A percentile compares a stretch with the other conserved stretches of the same genome.
These are phyloP conservation scores for Acholoe squamosa DNA, from an alignment of 2,888 invertebrate genomes.

Conservation along the genomic window DNA sequence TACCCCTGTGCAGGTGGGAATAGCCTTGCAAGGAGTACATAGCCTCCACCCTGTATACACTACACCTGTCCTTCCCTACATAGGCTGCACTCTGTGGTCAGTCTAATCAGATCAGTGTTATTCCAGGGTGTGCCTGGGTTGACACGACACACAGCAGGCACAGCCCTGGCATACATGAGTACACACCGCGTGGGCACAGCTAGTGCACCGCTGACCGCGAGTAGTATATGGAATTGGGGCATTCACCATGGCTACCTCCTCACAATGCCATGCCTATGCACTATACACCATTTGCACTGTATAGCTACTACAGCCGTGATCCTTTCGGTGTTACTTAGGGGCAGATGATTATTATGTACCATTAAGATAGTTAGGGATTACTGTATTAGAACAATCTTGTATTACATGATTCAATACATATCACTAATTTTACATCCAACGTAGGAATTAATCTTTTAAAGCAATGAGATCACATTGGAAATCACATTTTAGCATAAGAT, in stretches of 20 bases:
- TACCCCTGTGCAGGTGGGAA: too few species aligned
- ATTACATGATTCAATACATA: too few species aligned
- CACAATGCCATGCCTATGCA: not conserved
- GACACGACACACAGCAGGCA: not conserved
- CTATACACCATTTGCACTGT: not conserved
- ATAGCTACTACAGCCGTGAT: not conserved
- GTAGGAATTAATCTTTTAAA: too few species aligned
- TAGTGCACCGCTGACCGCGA: not conserved
- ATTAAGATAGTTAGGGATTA: too few species aligned
- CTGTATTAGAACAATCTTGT: too few species aligned
- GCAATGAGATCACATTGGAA: too few species aligned
- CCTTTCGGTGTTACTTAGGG: too few species aligned
- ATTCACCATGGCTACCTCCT: not conserved
- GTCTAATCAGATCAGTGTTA: conserved; percentile 20
- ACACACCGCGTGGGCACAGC: not conserved
- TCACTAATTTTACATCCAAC: too few species aligned
- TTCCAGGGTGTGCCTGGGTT: not conserved
- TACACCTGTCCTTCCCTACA: not conserved
- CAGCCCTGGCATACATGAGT: not conserved
- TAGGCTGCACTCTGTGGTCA: not conserved
- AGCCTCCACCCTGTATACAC: not conserved
- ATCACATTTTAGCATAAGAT: too few species aligned
- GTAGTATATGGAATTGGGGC: conserved; percentile 1
- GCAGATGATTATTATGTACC: too few species aligned
- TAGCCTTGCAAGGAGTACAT: not conserved